phyloP scores from a whole-genome alignment of 2,888 invertebrate genomes.

The Drosophila paranaensis region DNA sequence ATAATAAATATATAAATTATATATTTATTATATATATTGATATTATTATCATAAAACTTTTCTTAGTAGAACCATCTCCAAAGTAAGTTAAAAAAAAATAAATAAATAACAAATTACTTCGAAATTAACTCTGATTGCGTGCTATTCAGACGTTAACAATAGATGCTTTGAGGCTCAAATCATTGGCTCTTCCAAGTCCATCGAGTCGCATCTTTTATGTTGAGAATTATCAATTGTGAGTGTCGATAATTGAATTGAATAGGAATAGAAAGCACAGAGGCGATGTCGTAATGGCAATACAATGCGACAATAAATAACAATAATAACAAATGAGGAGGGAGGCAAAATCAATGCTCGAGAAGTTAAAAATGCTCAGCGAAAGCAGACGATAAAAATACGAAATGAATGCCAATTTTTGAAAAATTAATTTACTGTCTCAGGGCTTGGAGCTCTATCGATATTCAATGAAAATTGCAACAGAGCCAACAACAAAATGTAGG shows the following conservation, averaged over 20 bases:
- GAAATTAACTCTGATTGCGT: constrained; percentile 10
- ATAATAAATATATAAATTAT: too few species aligned
- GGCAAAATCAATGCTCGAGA: constrained; percentile 34
- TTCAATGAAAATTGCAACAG: constrained; percentile 67
- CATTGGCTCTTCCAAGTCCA: not conserved
- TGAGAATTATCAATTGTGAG: constrained; percentile 52
- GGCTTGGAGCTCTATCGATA: constrained; percentile 55
- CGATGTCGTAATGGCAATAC: constrained; percentile 42
- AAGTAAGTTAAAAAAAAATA: not conserved
- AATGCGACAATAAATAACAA: constrained; percentile 60
- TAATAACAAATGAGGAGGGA: constrained; percentile 53
- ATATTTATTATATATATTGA: too few species aligned
- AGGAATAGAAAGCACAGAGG: constrained; percentile 25
- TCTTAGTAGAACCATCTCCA: too few species aligned
- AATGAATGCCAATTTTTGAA: constrained; percentile 72
- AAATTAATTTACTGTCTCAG: constrained; percentile 72
- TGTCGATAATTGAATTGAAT: constrained; percentile 62
- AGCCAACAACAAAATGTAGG: constrained; percentile 32
- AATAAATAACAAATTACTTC: not conserved
- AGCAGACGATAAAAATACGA: constrained; percentile 53
- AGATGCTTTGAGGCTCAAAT: constrained; percentile 7
- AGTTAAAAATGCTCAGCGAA: constrained; percentile 1
- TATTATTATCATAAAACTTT: too few species aligned
- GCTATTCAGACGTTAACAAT: constrained; percentile 5
- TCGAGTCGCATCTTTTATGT: constrained; percentile 24